A percentile compares a stretch with the other conserved stretches of the same genome.
Evolutionary conservation across 2,797 vertebrate genomes (phyloP).

Genomic region (Coilia nasus): DNA sequence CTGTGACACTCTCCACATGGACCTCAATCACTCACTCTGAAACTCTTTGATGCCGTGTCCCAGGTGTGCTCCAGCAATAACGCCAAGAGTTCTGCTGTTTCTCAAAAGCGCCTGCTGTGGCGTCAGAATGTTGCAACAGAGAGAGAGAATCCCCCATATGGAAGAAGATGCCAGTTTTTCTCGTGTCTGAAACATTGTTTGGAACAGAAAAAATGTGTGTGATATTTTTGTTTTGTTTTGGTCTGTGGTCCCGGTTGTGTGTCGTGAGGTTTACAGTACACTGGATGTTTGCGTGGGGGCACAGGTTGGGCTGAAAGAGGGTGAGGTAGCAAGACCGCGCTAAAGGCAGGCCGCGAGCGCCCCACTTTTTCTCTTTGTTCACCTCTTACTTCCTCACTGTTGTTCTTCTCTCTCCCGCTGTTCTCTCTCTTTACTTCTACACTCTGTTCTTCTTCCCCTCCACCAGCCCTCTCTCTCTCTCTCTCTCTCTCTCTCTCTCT

Average conservation of each 20-base stretch:
- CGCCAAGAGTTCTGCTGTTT: constrained; percentile 3
- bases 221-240: constrained; percentile 45
- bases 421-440: not conserved
- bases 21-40: not conserved
- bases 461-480: not conserved
- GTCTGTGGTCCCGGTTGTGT: constrained; percentile 18
- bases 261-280: constrained; percentile 17
- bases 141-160: not conserved
- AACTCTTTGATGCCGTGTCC: not conserved
- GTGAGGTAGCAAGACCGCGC: not conserved
- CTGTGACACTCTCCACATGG: not conserved
- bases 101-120: not conserved
- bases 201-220: constrained; percentile 42
- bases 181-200: too few species aligned
- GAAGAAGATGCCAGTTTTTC: too few species aligned
- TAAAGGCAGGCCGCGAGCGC: not conserved
- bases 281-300: not conserved
- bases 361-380: not conserved
- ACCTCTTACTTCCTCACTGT: not conserved
- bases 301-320: not conserved
- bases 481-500: not conserved
- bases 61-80: constrained; percentile 26
- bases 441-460: not conserved
- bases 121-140: not conserved
- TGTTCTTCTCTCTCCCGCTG: not conserved